phyloP scores from a whole-genome alignment of 2,888 invertebrate genomes.

The Heliothis peltigera region DNA sequence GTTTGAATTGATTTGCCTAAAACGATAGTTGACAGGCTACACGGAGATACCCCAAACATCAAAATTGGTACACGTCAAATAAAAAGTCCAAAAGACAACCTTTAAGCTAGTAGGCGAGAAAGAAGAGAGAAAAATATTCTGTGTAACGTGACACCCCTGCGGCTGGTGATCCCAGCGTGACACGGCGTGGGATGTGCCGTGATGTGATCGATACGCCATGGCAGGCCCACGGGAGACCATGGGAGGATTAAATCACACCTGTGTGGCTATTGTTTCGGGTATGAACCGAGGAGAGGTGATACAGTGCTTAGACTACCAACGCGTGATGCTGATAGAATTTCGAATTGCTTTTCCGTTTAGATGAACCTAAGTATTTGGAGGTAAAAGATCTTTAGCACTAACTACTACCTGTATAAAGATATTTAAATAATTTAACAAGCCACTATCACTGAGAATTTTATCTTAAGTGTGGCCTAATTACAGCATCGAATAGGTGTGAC shows the following conservation, averaged over 20 bases:
- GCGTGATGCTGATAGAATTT: not conserved
- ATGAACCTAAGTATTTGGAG: not conserved
- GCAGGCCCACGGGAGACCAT: conserved; percentile 25
- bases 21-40: no score
- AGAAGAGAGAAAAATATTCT: not conserved
- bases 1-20: no score
- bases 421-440: no score
- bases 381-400: no score
- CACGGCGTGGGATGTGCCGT: conserved; percentile 26
- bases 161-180: conserved; percentile 32
- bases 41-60: no score
- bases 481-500: no score
- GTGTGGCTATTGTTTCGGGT: conserved; percentile 32
- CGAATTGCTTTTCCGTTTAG: not conserved
- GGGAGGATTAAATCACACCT: conserved; percentile 40
- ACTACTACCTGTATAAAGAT: no score
- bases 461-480: no score
- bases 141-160: conserved; percentile 34
- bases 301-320: not conserved
- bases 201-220: conserved; percentile 53
- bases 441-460: no score
- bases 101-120: not conserved
- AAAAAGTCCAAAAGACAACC: no score
- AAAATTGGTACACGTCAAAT: no score
- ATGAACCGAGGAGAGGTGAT: conserved; percentile 2